Evolutionary conservation across 2,113 vertebrate species (phyloP).

Genomic region (Archilochus colubris): DNA sequence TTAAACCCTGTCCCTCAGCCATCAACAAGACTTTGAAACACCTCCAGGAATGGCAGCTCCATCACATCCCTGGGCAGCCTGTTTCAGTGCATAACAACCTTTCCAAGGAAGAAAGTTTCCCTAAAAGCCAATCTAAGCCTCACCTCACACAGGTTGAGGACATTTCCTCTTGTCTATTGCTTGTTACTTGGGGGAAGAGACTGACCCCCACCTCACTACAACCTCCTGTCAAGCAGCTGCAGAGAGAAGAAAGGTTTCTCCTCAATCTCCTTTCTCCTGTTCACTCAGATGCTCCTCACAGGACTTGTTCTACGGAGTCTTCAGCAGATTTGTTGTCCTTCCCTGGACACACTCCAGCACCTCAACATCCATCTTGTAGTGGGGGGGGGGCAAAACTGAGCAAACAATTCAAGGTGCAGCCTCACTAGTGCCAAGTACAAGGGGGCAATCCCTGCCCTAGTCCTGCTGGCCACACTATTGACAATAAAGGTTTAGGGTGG

Average conservation of each 20-base stretch:
- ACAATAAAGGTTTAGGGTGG: neutral
- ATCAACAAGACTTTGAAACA: neutral
- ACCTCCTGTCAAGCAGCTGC: neutral
- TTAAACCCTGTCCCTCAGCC: accelerated
- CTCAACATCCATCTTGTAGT: neutral
- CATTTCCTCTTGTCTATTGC: neutral
- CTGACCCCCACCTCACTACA: neutral
- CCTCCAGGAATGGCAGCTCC: neutral
- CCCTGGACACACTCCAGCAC: neutral
- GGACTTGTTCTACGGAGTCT: neutral
- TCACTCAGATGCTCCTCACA: neutral
- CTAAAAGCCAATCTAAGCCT: neutral
- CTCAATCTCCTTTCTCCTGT: neutral
- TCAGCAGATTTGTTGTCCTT: neutral
- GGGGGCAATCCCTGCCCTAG: neutral
- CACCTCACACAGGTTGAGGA: neutral
- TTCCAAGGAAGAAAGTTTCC: neutral
- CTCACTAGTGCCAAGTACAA: neutral
- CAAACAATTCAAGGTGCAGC: accelerated
- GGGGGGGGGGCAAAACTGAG: neutral
- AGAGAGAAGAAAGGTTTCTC: neutral
- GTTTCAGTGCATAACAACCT: neutral
- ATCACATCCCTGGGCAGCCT: neutral
- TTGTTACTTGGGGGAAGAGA: neutral
- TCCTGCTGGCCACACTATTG: neutral